phyloP scores from a whole-genome alignment of 2,888 invertebrate species.

The Tortrix viridana region DNA sequence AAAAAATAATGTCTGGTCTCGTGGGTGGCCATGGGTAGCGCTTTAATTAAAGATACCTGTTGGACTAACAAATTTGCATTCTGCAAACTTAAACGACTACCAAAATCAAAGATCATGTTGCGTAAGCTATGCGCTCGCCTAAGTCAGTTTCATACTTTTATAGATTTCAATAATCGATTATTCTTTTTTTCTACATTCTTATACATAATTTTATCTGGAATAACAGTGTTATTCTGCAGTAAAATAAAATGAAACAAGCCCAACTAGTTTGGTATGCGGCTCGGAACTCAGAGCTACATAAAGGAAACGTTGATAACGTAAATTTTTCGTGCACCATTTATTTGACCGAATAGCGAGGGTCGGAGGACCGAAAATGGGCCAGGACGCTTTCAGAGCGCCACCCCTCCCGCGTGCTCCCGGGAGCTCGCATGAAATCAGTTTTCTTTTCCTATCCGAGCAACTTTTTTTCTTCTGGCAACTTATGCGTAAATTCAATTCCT shows the following conservation, averaged over 20 bases:
- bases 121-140: too few species aligned
- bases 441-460: slow-evolving; percentile 34
- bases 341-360: slow-evolving; percentile 67
- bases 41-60: too few species aligned
- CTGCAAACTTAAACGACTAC: too few species aligned
- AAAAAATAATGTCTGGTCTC: too few species aligned
- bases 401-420: slow-evolving; percentile 3
- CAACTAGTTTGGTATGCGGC: slow-evolving; percentile 32
- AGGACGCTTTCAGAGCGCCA: slow-evolving; percentile 46
- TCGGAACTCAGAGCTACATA: slow-evolving; percentile 44
- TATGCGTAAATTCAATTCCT: slow-evolving; percentile 23
- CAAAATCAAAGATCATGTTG: too few species aligned
- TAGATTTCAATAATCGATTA: too few species aligned
- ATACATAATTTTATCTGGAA: too few species aligned
- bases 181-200: too few species aligned
- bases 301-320: slow-evolving; percentile 63
- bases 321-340: slow-evolving; percentile 78
- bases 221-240: slow-evolving; percentile 5
- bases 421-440: slow-evolving; percentile 28
- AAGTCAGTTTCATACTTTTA: too few species aligned
- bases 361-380: slow-evolving; percentile 54
- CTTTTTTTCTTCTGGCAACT: slow-evolving; percentile 35
- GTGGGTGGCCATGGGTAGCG: too few species aligned
- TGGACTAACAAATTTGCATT: too few species aligned
- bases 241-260: slow-evolving; percentile 24